Conservation (phyloP, 1,140 invertebrate species). For the Eciton burchellii region DNA sequence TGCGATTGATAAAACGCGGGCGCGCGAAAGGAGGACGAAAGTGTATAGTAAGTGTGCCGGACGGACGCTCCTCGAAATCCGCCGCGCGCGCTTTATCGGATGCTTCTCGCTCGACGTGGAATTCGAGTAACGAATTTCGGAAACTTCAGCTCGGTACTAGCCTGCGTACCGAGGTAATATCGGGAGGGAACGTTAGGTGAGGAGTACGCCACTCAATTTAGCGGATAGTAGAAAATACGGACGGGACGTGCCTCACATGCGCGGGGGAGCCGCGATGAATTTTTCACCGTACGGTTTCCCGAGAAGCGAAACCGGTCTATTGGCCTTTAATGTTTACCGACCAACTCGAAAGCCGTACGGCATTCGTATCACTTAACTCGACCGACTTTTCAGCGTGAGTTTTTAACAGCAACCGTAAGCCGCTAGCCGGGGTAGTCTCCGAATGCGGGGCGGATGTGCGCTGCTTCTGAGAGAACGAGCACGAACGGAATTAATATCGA, state of each 20-base stretch:
- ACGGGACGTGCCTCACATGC: slow-evolving; percentile 31
- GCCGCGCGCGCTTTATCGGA: too few species aligned
- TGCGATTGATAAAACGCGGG: slow-evolving; percentile 59
- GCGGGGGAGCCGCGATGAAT: slow-evolving; percentile 28
- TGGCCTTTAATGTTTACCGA: slow-evolving; percentile 1
- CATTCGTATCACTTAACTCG: slow-evolving; percentile 30
- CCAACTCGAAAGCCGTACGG: neutral
- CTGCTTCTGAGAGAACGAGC: neutral
- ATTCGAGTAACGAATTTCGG: neutral
- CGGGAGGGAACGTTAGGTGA: neutral
- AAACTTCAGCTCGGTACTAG: neutral
- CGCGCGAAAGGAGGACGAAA: neutral
- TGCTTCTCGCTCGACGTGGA: too few species aligned
- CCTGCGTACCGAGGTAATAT: slow-evolving; percentile 1
- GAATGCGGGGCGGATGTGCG: slow-evolving; percentile 17
- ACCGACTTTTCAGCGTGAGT: neutral
- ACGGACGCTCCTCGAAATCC: too few species aligned
- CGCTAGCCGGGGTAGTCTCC: neutral
- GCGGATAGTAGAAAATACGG: slow-evolving; percentile 40
- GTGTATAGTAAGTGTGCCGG: too few species aligned
- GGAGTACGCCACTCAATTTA: slow-evolving; percentile 40
- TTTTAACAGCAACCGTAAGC: slow-evolving; percentile 15
- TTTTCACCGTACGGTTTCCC: slow-evolving; percentile 47
- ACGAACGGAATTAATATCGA: slow-evolving; percentile 56
- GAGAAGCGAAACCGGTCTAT: neutral